Evolutionary conservation across 2,113 vertebrate genomes (phyloP).

Genomic region (Oostethus manadensis): DNA sequence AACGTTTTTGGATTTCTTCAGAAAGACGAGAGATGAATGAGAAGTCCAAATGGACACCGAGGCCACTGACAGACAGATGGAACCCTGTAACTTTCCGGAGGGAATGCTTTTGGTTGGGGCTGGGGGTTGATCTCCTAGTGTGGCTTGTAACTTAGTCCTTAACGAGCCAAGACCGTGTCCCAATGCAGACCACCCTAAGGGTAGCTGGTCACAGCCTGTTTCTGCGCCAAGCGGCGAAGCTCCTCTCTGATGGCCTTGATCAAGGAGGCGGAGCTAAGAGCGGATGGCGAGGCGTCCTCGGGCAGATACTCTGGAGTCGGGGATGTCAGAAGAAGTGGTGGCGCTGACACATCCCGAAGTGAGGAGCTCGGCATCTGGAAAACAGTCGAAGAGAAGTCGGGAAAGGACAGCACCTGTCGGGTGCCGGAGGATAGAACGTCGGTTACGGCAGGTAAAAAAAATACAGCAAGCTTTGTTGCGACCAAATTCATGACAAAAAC

Average conservation of each 20-base stretch:
- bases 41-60: constrained; percentile 37
- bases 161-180: constrained; percentile 29
- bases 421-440: constrained; percentile 46
- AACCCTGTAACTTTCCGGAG: constrained; percentile 56
- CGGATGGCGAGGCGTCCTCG: constrained; percentile 82
- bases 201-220: constrained; percentile 85
- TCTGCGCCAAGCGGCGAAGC: constrained; percentile 92
- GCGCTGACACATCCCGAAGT: constrained; percentile 80
- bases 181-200: constrained; percentile 71
- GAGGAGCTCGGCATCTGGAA: constrained; percentile 91
- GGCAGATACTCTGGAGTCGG: constrained; percentile 82
- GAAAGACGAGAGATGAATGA: constrained; percentile 32
- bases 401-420: constrained; percentile 79
- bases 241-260: constrained; percentile 98
- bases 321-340: constrained; percentile 79
- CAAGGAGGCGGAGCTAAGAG: constrained; percentile 92
- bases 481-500: too few relatives aligned
- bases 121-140: neutral
- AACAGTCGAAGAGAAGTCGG: constrained; percentile 86
- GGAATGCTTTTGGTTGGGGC: neutral
- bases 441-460: neutral
- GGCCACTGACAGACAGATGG: constrained; percentile 12
- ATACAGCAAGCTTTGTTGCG: too few relatives aligned
- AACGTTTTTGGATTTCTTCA: constrained; percentile 25
- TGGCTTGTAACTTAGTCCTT: too few relatives aligned